phyloP scores from a whole-genome alignment of 92 coral and sea anemone genomes.

The Muricea muricata region DNA sequence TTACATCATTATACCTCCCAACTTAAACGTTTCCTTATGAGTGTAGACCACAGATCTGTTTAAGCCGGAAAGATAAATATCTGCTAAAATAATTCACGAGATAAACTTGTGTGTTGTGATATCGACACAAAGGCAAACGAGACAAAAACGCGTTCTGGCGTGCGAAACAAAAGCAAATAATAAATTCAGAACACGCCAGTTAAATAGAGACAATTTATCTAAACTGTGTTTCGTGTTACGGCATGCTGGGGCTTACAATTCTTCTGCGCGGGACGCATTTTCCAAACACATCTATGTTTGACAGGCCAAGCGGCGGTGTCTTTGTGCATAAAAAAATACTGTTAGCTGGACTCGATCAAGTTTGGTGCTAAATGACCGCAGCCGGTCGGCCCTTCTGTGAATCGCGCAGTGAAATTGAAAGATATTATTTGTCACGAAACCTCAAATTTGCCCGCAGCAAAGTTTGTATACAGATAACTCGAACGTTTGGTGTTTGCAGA shows the following conservation, averaged over 20 bases:
- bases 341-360: neutral
- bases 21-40: conserved; percentile 22
- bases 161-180: conserved; percentile 3
- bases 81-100: neutral
- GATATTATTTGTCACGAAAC: neutral
- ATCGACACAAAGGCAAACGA: neutral
- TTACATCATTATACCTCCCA: neutral
- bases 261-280: neutral
- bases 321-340: neutral
- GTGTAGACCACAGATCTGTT: neutral
- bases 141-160: conserved; percentile 16
- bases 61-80: conserved; percentile 15
- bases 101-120: neutral
- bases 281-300: neutral
- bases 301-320: neutral
- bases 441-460: conserved; percentile 19
- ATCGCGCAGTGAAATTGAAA: neutral
- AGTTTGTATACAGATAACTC: conserved; percentile 5
- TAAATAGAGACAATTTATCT: conserved; percentile 14
- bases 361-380: conserved; percentile 20
- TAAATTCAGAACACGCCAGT: conserved; percentile 1
- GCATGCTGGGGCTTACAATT: conserved; percentile 3
- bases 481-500: conserved; percentile 9
- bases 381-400: conserved; percentile 1
- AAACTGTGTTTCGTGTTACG: neutral